phyloP scores from a whole-genome alignment of 2,113 vertebrate genomes.

The Pelvicachromis taeniatus region DNA sequence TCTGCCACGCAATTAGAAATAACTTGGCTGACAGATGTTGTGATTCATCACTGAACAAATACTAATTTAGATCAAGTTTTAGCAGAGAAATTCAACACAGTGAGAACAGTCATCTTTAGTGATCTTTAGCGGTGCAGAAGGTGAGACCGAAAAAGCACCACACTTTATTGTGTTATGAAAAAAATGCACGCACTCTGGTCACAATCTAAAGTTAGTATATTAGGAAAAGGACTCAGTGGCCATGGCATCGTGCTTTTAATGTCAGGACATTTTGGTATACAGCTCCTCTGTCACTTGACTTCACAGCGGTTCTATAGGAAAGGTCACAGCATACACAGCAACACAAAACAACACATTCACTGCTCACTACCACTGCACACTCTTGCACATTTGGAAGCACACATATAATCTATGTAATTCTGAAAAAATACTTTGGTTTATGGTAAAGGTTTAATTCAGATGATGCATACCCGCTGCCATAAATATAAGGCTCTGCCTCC shows the following conservation, averaged over 20 bases:
- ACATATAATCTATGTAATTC: background rate
- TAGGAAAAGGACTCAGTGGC: background rate
- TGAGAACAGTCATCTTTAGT: background rate
- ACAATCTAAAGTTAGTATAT: background rate
- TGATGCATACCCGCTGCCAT: background rate
- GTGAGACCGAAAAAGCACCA: background rate
- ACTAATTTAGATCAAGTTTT: background rate
- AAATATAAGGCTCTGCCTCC: background rate
- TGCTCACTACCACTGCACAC: background rate
- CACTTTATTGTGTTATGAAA: background rate
- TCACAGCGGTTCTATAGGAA: constrained; percentile 22
- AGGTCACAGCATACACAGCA: constrained; percentile 17
- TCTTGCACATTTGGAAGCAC: background rate
- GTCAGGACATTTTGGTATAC: constrained; percentile 42
- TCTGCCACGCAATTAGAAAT: background rate
- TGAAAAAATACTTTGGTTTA: background rate
- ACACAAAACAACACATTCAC: background rate
- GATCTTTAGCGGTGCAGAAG: background rate
- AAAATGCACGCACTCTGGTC: too few relatives aligned
- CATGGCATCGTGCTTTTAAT: constrained; percentile 27
- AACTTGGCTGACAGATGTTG: background rate
- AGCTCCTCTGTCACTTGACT: constrained; percentile 37
- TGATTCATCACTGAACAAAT: background rate
- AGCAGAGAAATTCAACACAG: background rate
- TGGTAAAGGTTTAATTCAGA: background rate